Evolutionary conservation across 2,113 vertebrate species (phyloP).

Genomic region (Ceratotherium simum): DNA sequence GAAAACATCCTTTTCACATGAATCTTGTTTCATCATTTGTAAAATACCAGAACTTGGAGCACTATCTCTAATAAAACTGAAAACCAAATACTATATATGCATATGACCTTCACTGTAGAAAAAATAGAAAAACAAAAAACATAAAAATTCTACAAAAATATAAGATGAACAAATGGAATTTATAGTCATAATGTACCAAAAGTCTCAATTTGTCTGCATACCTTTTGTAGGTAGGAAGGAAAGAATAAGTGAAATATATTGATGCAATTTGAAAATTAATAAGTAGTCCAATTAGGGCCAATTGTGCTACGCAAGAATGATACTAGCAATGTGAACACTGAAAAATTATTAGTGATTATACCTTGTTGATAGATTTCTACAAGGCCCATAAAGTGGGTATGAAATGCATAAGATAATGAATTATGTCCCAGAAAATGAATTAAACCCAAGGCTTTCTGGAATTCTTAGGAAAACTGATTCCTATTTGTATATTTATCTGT

Average conservation of each 20-base stretch:
- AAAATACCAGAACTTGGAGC: neutral
- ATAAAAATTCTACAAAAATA: neutral
- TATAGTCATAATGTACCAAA: neutral
- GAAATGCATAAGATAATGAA: neutral
- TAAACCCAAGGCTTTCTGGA: neutral
- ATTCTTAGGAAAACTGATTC: neutral
- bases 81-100: neutral
- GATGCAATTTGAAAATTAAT: neutral
- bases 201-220: neutral
- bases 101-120: neutral
- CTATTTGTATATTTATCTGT: neutral
- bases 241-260: neutral
- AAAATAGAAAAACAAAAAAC: neutral
- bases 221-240: neutral
- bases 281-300: neutral
- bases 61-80: neutral
- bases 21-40: neutral
- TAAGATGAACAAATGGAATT: neutral
- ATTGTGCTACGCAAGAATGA: neutral
- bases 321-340: neutral
- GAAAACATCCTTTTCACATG: neutral
- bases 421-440: constrained; percentile 28
- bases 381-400: neutral
- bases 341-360: neutral
- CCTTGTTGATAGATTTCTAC: neutral